Evolutionary conservation across 1,140 invertebrate genomes (phyloP).

Genomic region (Coptotermes formosanus): DNA sequence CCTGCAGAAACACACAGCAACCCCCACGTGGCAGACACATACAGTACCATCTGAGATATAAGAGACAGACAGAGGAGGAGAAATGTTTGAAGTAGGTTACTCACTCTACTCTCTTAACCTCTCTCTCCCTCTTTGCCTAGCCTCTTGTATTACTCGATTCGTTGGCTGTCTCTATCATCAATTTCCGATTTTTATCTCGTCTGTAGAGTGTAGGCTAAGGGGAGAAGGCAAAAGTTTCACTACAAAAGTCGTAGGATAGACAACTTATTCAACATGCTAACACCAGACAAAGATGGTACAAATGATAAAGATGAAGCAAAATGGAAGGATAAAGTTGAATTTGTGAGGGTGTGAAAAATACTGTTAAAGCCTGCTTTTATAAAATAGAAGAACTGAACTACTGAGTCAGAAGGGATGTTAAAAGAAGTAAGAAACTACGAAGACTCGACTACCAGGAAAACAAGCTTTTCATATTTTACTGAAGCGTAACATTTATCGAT

Average conservation of each 20-base stretch:
- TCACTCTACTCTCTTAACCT: not conserved
- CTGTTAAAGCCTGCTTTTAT: too few species aligned
- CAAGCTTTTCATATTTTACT: too few species aligned
- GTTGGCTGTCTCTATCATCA: not conserved
- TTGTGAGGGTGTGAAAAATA: too few species aligned
- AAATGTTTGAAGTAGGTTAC: not conserved
- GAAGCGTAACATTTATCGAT: not conserved
- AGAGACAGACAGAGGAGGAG: not conserved
- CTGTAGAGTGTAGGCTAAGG: not conserved
- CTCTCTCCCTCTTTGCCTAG: not conserved
- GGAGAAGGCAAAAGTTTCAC: not conserved
- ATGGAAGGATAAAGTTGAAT: too few species aligned
- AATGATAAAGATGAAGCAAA: too few species aligned
- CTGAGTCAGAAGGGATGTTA: too few species aligned
- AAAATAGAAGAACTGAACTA: too few species aligned
- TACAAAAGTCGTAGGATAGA: not conserved
- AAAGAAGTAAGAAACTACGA: too few species aligned
- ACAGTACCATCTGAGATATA: not conserved
- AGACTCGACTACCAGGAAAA: too few species aligned
- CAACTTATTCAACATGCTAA: slow-evolving; percentile 11
- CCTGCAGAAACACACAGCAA: not conserved
- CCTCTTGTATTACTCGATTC: not conserved
- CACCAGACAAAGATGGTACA: not conserved
- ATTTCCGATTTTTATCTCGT: not conserved
- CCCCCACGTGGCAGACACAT: not conserved